A percentile compares a stretch with the other conserved stretches of the same genome.
phyloP scores from a whole-genome alignment of 2,888 invertebrate genomes.

The Drosophila heteroneura region DNA sequence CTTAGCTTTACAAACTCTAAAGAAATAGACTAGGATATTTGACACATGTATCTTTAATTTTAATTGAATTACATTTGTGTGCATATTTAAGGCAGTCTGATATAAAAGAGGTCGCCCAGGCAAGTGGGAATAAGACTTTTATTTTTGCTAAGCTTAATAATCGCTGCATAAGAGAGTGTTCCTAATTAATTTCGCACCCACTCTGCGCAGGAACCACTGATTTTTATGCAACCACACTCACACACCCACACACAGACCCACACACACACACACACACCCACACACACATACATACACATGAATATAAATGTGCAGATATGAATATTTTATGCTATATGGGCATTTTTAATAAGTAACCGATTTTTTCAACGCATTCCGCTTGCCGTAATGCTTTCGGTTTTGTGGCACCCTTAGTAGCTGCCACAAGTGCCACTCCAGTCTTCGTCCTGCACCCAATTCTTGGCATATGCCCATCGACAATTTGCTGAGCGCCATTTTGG shows the following conservation, averaged over 20 bases:
- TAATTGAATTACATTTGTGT: background rate
- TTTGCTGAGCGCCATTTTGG: constrained; percentile 56
- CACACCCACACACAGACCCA: constrained; percentile 21
- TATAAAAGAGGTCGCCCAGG: background rate
- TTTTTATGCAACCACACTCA: constrained; percentile 65
- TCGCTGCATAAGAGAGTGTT: constrained; percentile 25
- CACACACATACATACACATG: background rate
- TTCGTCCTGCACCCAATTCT: background rate
- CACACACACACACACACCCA: constrained; percentile 12
- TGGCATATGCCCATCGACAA: constrained; percentile 42
- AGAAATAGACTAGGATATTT: background rate
- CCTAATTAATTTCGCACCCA: constrained; percentile 72
- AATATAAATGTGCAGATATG: constrained; percentile 36
- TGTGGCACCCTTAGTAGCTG: constrained; percentile 34
- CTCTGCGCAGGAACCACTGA: constrained; percentile 53
- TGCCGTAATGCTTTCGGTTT: constrained; percentile 23
- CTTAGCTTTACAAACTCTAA: fast-evolving
- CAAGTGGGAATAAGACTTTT: background rate
- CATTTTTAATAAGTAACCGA: constrained; percentile 78
- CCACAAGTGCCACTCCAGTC: too few species aligned
- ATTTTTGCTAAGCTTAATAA: constrained; percentile 9
- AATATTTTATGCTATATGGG: constrained; percentile 73
- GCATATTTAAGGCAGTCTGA: background rate
- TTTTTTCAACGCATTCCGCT: constrained; percentile 60
- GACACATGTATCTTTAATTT: background rate